These are phyloP conservation scores for Calyptommatus sinebrachiatus DNA, from an alignment of 2,113 vertebrate genomes.

Conservation along the genomic window DNA sequence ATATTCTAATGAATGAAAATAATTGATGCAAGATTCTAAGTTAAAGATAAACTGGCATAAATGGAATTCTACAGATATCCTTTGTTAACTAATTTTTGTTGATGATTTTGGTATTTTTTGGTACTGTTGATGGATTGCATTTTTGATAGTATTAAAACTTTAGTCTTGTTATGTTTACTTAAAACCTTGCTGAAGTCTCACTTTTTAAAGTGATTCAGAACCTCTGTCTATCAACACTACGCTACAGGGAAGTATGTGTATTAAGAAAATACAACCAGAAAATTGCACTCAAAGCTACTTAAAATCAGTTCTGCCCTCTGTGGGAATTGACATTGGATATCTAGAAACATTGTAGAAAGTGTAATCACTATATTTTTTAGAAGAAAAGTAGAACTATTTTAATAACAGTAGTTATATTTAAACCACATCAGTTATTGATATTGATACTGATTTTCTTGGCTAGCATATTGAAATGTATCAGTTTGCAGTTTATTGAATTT, in stretches of 20 bases:
- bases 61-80: background rate
- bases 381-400: background rate
- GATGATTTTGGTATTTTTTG: too few species aligned
- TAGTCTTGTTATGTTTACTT: background rate
- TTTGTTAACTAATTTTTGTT: background rate
- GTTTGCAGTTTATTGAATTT: too few species aligned
- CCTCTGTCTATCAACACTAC: background rate
- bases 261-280: background rate
- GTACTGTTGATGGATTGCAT: background rate
- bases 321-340: background rate
- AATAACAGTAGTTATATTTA: background rate
- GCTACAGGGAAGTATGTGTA: background rate
- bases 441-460: background rate
- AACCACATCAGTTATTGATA: background rate
- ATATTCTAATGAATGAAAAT: background rate
- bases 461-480: background rate
- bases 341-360: background rate
- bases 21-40: background rate
- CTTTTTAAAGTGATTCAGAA: background rate
- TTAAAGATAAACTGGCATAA: background rate
- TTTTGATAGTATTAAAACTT: background rate
- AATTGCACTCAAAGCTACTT: background rate
- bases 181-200: background rate
- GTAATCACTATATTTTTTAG: background rate
- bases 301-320: background rate